phyloP scores from a whole-genome alignment of 2,888 invertebrate species.

The Eurois occulta region DNA sequence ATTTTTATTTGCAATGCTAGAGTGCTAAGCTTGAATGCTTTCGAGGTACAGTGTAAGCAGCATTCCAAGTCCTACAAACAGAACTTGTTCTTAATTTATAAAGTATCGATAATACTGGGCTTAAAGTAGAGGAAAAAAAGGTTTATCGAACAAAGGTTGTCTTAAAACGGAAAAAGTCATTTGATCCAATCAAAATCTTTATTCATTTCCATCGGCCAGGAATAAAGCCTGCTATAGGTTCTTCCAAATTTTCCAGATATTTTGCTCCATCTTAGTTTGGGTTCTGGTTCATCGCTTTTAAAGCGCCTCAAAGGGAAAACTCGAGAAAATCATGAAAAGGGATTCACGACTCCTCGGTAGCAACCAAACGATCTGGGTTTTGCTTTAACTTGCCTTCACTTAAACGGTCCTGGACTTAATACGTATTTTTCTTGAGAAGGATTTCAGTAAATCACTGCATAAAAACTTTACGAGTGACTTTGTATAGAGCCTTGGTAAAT shows the following conservation, averaged over 20 bases:
- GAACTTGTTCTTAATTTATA: neutral
- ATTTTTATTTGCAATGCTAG: neutral
- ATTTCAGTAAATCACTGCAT: slow-evolving; percentile 46
- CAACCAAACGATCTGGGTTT: slow-evolving; percentile 69
- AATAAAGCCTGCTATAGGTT: slow-evolving; percentile 60
- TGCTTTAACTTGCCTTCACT: slow-evolving; percentile 60
- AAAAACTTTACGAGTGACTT: slow-evolving; percentile 47
- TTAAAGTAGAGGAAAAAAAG: neutral
- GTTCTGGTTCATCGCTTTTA: slow-evolving; percentile 78
- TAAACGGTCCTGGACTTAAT: slow-evolving; percentile 50
- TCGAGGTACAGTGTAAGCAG: neutral
- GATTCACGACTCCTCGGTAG: slow-evolving; percentile 66
- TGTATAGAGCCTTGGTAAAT: slow-evolving; percentile 16
- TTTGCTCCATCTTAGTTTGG: slow-evolving; percentile 72
- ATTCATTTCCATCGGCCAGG: slow-evolving; percentile 39
- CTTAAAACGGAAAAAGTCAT: slow-evolving; percentile 9
- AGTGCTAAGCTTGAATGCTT: neutral
- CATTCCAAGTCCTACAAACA: neutral
- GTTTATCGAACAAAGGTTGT: neutral
- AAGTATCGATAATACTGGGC: neutral
- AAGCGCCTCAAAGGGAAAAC: slow-evolving; percentile 66
- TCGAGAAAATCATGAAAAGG: slow-evolving; percentile 71
- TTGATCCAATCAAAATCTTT: slow-evolving; percentile 29
- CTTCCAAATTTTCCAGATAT: slow-evolving; percentile 66
- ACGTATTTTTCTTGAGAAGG: slow-evolving; percentile 46